These are phyloP conservation scores for Atopsyche davidsoni DNA, from an alignment of 1,140 invertebrate species.

Conservation along the genomic window DNA sequence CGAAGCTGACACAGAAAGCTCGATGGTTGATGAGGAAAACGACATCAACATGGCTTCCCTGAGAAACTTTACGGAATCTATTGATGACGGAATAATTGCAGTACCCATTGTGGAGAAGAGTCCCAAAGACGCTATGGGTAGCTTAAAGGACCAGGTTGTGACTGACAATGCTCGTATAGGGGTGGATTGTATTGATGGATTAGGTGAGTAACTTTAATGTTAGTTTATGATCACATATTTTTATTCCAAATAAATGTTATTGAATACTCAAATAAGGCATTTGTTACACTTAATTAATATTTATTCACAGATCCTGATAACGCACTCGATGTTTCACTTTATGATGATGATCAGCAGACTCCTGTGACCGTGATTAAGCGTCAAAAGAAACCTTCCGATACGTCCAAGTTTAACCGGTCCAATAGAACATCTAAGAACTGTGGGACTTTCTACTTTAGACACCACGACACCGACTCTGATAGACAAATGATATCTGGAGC, in stretches of 20 bases:
- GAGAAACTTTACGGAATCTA: conserved; percentile 1
- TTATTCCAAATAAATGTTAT: neutral
- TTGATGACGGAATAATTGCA: conserved; percentile 1
- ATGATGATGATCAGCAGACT: conserved; percentile 33
- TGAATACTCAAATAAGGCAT: neutral
- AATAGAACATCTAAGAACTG: conserved; percentile 73
- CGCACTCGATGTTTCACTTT: conserved; percentile 18
- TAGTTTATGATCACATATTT: neutral
- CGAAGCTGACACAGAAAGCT: conserved; percentile 28
- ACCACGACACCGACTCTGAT: conserved; percentile 77
- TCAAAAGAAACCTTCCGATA: conserved; percentile 44
- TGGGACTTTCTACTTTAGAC: conserved; percentile 77
- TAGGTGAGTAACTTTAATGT: conserved; percentile 17
- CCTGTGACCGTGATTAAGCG: conserved; percentile 45
- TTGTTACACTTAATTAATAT: neutral
- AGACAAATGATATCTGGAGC: conserved; percentile 36
- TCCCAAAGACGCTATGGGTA: neutral
- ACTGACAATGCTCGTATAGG: neutral
- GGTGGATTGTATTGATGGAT: conserved; percentile 18
- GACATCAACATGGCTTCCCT: conserved; percentile 27
- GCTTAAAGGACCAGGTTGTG: conserved; percentile 16
- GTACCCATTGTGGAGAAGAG: conserved; percentile 3
- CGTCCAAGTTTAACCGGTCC: conserved; percentile 57
- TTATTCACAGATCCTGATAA: conserved; percentile 13
- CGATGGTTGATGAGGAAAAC: conserved; percentile 18